Evolutionary conservation across 2,888 invertebrate genomes (phyloP).

Genomic region (Fragum sueziense): DNA sequence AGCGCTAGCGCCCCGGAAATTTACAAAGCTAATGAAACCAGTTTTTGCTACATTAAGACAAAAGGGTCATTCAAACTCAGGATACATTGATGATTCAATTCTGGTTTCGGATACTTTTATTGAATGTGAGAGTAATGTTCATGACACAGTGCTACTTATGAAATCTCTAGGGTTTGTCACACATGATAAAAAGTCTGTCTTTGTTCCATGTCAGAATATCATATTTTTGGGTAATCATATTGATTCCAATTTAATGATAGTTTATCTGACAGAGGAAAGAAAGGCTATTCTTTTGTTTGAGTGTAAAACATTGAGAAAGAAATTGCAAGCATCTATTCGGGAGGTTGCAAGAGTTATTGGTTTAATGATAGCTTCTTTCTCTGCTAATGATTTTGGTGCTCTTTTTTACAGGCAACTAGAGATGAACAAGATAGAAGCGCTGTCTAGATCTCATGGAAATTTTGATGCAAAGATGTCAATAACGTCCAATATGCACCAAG

Average conservation of each 20-base stretch:
- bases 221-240: conserved; percentile 33
- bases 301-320: background rate
- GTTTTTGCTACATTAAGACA: conserved; percentile 35
- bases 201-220: conserved; percentile 24
- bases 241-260: conserved; percentile 23
- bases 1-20: conserved; percentile 44
- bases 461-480: conserved; percentile 6
- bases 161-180: conserved; percentile 31
- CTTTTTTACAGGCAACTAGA: conserved; percentile 29
- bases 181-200: conserved; percentile 41
- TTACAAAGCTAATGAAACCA: conserved; percentile 57
- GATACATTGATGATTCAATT: conserved; percentile 48
- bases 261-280: conserved; percentile 6
- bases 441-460: conserved; percentile 11
- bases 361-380: background rate
- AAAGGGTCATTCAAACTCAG: conserved; percentile 26
- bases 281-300: background rate
- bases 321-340: background rate
- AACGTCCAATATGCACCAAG: background rate
- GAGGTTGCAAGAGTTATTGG: conserved; percentile 22
- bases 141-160: conserved; percentile 17
- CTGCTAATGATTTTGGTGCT: conserved; percentile 23
- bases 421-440: conserved; percentile 18
- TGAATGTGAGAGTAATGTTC: conserved; percentile 31
- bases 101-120: conserved; percentile 18